Conservation (phyloP, 2,113 vertebrate species). For the Desmodus rotundus region DNA sequence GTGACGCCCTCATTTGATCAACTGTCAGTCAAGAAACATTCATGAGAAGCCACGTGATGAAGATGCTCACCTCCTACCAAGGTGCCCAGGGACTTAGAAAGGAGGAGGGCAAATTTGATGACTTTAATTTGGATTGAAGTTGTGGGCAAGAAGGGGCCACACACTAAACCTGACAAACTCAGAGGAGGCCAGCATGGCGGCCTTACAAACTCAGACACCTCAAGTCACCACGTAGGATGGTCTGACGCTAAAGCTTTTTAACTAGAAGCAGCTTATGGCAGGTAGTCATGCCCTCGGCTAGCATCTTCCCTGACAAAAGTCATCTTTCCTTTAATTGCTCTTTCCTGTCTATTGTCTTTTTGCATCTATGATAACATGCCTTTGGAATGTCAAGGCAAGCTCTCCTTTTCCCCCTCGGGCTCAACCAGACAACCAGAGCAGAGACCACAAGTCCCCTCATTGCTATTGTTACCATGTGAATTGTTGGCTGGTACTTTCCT, state of each 20-base stretch:
- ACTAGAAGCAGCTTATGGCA: neutral
- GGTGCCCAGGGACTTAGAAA: neutral
- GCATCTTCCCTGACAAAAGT: neutral
- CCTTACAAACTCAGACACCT: neutral
- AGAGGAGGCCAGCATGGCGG: neutral
- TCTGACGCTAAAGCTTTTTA: neutral
- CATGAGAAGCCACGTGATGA: neutral
- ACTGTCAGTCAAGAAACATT: neutral
- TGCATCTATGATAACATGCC: neutral
- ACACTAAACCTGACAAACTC: neutral
- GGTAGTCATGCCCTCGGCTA: neutral
- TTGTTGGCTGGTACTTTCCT: neutral
- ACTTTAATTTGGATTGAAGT: neutral
- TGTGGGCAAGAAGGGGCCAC: neutral
- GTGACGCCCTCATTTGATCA: neutral
- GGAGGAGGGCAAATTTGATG: neutral
- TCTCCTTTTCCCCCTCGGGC: neutral
- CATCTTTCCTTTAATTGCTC: neutral
- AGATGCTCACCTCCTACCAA: neutral
- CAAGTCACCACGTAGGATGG: neutral
- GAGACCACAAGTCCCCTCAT: neutral
- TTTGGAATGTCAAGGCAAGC: too few relatives aligned
- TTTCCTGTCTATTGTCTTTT: neutral
- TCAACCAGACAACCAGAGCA: neutral
- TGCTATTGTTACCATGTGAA: neutral